Evolutionary conservation across 1,140 invertebrate species (phyloP).

Genomic region (Prorops nasuta): DNA sequence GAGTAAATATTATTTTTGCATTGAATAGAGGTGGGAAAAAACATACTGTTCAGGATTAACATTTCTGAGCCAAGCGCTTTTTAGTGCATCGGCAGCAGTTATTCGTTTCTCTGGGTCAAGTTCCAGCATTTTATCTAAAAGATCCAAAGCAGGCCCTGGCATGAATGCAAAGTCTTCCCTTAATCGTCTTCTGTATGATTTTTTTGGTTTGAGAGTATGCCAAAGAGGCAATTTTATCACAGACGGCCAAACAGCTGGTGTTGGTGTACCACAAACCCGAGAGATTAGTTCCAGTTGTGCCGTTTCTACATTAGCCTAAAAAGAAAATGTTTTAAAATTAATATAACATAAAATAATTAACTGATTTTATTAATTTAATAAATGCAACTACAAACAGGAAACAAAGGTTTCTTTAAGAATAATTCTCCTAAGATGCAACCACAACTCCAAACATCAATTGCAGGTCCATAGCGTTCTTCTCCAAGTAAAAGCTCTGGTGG

Average conservation of each 20-base stretch:
- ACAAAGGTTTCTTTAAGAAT: slow-evolving; percentile 94
- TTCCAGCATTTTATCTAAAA: slow-evolving; percentile 95
- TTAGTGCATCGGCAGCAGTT: slow-evolving; percentile 91
- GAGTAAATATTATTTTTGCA: too few relatives aligned
- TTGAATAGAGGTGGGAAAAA: slow-evolving; percentile 15
- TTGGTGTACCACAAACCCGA: slow-evolving; percentile 91
- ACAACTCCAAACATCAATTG: slow-evolving; percentile 99
- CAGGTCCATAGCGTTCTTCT: slow-evolving; percentile 96
- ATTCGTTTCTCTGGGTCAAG: slow-evolving; percentile 92
- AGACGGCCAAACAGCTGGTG: slow-evolving; percentile 96
- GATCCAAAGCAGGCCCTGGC: slow-evolving; percentile 83
- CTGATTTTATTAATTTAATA: neutral
- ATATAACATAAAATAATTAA: neutral
- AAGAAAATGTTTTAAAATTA: slow-evolving; percentile 17
- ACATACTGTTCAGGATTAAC: slow-evolving; percentile 88
- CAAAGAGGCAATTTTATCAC: slow-evolving; percentile 94
- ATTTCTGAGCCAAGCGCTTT: slow-evolving; percentile 91
- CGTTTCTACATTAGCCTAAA: slow-evolving; percentile 87
- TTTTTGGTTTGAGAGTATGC: slow-evolving; percentile 90
- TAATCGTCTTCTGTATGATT: slow-evolving; percentile 81
- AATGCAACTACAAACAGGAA: slow-evolving; percentile 66
- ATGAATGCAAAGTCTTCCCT: slow-evolving; percentile 92
- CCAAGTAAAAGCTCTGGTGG: slow-evolving; percentile 96
- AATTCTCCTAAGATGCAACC: slow-evolving; percentile 99
- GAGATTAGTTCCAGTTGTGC: slow-evolving; percentile 95